Conservation (phyloP, 2,888 invertebrate genomes). For the Troides helena region DNA sequence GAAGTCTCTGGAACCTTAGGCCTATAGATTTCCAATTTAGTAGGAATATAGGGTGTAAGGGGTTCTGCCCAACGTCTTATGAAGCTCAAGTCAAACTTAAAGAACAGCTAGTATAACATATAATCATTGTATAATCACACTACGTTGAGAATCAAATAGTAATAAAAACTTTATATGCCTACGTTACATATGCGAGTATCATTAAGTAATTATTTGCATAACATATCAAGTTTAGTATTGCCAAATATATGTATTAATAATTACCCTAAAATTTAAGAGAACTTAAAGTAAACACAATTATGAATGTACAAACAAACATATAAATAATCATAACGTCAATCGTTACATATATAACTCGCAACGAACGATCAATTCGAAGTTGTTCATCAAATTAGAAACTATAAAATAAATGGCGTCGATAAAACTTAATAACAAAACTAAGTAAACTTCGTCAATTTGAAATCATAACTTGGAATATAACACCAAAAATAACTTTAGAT, state of each 20-base stretch:
- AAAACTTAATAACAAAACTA: slow-evolving; percentile 26
- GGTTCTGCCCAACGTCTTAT: too few relatives aligned
- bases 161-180: too few relatives aligned
- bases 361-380: slow-evolving; percentile 17
- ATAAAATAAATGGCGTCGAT: slow-evolving; percentile 26
- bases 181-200: not conserved
- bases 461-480: slow-evolving; percentile 17
- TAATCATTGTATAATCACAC: too few relatives aligned
- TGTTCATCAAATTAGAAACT: slow-evolving; percentile 30
- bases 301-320: slow-evolving; percentile 16
- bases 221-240: not conserved
- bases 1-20: too few relatives aligned
- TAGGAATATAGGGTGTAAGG: too few relatives aligned
- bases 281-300: slow-evolving; percentile 20
- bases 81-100: too few relatives aligned
- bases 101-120: too few relatives aligned
- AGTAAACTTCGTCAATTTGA: slow-evolving; percentile 24
- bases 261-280: not conserved
- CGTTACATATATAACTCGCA: slow-evolving; percentile 8
- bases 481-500: slow-evolving; percentile 12
- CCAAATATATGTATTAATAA: not conserved
- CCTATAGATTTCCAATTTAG: too few relatives aligned
- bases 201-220: not conserved
- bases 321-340: slow-evolving; percentile 13
- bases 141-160: too few relatives aligned